Percentiles rank a stretch among this genome's conserved stretches.
phyloP scores from a whole-genome alignment of 2,888 invertebrate genomes.

The Mechanitis mazaeus region DNA sequence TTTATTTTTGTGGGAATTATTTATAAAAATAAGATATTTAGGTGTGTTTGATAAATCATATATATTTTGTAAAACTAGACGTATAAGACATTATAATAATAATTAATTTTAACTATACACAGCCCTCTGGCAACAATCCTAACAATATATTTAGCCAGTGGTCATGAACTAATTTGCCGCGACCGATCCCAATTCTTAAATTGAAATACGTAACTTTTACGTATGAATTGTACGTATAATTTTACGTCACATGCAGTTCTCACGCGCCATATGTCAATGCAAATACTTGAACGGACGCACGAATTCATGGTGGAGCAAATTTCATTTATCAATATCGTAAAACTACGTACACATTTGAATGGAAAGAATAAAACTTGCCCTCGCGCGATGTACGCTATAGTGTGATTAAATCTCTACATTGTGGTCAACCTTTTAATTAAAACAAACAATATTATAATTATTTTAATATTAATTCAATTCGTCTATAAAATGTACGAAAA shows the following conservation, averaged over 20 bases:
- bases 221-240: slow-evolving; percentile 16
- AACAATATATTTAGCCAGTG: slow-evolving; percentile 3
- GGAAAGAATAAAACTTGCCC: slow-evolving; percentile 51
- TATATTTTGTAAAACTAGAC: not conserved
- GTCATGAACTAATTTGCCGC: slow-evolving; percentile 14
- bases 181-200: slow-evolving; percentile 18
- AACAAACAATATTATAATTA: not conserved
- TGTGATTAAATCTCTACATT: slow-evolving; percentile 20
- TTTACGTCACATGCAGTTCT: slow-evolving; percentile 10
- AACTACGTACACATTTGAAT: slow-evolving; percentile 39
- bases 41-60: not conserved
- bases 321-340: slow-evolving; percentile 27
- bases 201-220: slow-evolving; percentile 10
- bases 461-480: not conserved
- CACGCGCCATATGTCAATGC: slow-evolving; percentile 18
- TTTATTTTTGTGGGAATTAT: not conserved
- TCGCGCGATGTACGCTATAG: slow-evolving; percentile 37
- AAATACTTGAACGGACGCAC: slow-evolving; percentile 17
- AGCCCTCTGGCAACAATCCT: slow-evolving; percentile 4
- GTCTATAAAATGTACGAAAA: slow-evolving; percentile 16
- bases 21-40: not conserved
- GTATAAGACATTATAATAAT: not conserved
- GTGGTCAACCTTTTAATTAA: slow-evolving; percentile 1
- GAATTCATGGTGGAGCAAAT: slow-evolving; percentile 26
- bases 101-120: not conserved